phyloP scores from a whole-genome alignment of 2,888 invertebrate species.

The Fissipunctia ypsillon region DNA sequence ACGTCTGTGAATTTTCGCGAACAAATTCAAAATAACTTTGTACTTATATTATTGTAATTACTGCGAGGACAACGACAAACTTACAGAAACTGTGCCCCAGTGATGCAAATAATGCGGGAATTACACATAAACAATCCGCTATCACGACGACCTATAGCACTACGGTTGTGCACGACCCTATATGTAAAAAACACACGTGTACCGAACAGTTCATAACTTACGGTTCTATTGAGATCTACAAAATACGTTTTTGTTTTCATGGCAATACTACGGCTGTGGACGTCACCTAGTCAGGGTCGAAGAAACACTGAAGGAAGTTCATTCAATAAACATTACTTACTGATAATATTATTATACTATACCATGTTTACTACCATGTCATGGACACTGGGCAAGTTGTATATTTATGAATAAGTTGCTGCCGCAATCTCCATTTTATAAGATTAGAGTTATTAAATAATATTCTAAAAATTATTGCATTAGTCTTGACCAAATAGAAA shows the following conservation, averaged over 20 bases:
- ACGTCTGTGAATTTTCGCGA: neutral
- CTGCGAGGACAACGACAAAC: conserved; percentile 7
- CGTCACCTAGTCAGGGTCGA: conserved; percentile 30
- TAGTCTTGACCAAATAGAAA: neutral
- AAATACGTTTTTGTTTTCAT: conserved; percentile 79
- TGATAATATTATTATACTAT: conserved; percentile 13
- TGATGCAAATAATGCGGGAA: conserved; percentile 31
- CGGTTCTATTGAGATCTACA: conserved; percentile 86
- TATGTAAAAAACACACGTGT: conserved; percentile 60
- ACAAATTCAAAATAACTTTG: conserved; percentile 3
- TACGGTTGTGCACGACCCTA: conserved; percentile 66
- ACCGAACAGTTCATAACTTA: conserved; percentile 79
- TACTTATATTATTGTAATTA: neutral
- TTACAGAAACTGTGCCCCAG: conserved; percentile 46
- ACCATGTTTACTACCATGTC: neutral
- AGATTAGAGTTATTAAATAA: neutral
- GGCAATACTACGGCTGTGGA: conserved; percentile 74
- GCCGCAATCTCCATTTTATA: conserved; percentile 10
- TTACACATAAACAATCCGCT: conserved; percentile 67
- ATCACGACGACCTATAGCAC: conserved; percentile 67
- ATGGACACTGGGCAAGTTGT: neutral
- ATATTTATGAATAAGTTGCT: conserved; percentile 9
- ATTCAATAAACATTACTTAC: conserved; percentile 27
- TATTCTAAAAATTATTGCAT: conserved; percentile 1
- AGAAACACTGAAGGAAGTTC: conserved; percentile 1